These are phyloP conservation scores for Meghimatium bilineatum DNA, from an alignment of 2,888 invertebrate genomes.

Conservation along the genomic window DNA sequence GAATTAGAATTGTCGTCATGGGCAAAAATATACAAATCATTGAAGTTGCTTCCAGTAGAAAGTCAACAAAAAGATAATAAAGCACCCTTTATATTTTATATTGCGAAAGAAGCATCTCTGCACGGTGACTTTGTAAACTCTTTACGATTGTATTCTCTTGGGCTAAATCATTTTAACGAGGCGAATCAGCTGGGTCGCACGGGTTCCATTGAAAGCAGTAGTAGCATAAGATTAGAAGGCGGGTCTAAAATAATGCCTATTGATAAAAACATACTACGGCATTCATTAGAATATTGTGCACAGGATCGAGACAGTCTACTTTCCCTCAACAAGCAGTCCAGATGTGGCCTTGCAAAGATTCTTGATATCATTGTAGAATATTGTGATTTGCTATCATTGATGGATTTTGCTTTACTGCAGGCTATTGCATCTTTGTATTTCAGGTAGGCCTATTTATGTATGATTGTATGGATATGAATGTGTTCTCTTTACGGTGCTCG, in stretches of 20 bases:
- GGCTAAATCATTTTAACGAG: not conserved
- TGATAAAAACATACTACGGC: not conserved
- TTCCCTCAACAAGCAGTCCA: not conserved
- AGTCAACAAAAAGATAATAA: not conserved
- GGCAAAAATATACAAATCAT: conserved; percentile 24
- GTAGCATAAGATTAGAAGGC: not conserved
- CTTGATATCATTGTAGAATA: conserved; percentile 10
- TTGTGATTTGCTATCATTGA: conserved; percentile 19
- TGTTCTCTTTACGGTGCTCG: no score
- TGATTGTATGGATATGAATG: no score
- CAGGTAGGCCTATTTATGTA: not conserved
- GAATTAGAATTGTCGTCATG: conserved; percentile 15
- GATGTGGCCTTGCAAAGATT: not conserved
- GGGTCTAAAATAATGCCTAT: not conserved
- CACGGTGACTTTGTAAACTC: conserved; percentile 12
- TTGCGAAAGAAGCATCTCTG: conserved; percentile 3
- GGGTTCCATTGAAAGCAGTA: not conserved
- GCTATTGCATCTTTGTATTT: conserved; percentile 24
- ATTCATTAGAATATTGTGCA: not conserved
- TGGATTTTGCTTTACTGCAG: not conserved
- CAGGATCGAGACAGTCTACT: not conserved
- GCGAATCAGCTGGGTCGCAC: not conserved
- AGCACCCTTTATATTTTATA: not conserved
- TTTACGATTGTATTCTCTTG: conserved; percentile 9
- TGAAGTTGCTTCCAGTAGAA: not conserved